phyloP scores from a whole-genome alignment of 1,140 invertebrate genomes.

The Apis cerana region DNA sequence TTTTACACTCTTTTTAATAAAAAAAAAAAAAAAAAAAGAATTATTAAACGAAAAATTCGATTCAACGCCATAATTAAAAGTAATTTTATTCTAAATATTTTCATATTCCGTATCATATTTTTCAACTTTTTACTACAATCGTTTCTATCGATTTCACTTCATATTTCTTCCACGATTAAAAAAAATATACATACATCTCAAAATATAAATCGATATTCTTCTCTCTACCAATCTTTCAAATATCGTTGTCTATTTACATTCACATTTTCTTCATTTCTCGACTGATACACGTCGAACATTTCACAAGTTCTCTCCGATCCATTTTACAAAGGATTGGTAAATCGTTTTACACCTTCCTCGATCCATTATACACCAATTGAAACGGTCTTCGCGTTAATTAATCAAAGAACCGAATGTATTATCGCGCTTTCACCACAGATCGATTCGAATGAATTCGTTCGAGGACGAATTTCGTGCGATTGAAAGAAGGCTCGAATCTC shows the following conservation, averaged over 20 bases:
- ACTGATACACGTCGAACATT: not conserved
- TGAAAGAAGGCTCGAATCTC: slow-evolving; percentile 38
- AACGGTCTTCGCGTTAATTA: not conserved
- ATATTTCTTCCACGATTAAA: no score
- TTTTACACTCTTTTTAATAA: no score
- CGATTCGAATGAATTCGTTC: not conserved
- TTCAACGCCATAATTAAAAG: no score
- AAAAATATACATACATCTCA: no score
- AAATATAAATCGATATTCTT: no score
- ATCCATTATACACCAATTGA: not conserved
- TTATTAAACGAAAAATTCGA: no score
- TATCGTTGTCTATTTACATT: not conserved
- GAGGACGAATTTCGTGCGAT: slow-evolving; percentile 37
- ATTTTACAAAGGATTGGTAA: not conserved
- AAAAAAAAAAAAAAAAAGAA: no score
- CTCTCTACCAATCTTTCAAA: not conserved
- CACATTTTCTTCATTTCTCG: not conserved
- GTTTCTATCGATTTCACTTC: no score
- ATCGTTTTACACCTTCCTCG: not conserved
- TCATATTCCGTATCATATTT: no score
- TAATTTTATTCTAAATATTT: no score
- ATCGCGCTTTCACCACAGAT: slow-evolving; percentile 45
- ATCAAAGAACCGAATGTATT: not conserved
- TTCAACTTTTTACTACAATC: no score
- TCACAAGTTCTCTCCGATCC: not conserved